A percentile compares a stretch with the other conserved stretches of the same genome.
Conservation (phyloP, 2,888 invertebrate species). For the Unio delphinus region DNA sequence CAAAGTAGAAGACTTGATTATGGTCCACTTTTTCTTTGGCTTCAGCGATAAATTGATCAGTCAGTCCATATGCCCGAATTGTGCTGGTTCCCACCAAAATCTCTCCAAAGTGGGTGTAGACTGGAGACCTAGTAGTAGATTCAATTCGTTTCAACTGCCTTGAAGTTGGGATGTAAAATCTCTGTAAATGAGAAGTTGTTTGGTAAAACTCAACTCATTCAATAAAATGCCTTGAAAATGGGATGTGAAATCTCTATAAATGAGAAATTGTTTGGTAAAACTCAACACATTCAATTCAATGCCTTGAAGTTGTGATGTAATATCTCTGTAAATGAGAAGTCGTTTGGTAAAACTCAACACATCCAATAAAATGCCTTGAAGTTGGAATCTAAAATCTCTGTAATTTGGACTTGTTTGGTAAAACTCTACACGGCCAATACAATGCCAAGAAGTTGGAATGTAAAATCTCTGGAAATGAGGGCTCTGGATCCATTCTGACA, state of each 20-base stretch:
- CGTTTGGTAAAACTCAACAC: no score
- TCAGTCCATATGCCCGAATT: slow-evolving; percentile 65
- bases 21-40: slow-evolving; percentile 65
- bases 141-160: slow-evolving; percentile 70
- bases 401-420: no score
- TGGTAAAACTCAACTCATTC: no score
- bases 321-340: no score
- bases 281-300: no score
- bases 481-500: neutral
- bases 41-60: slow-evolving; percentile 54
- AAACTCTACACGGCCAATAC: no score
- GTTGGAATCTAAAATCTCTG: no score
- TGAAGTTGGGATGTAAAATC: slow-evolving; percentile 74
- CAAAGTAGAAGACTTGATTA: slow-evolving; percentile 79
- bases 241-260: no score
- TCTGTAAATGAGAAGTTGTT: slow-evolving; percentile 39
- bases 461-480: slow-evolving; percentile 18
- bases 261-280: no score
- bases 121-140: slow-evolving; percentile 69
- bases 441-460: neutral
- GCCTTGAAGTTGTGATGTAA: no score
- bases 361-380: no score
- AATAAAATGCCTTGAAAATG: no score
- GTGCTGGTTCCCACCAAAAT: slow-evolving; percentile 73
- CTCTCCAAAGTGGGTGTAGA: slow-evolving; percentile 70